Evolutionary conservation across 2,113 vertebrate genomes (phyloP).

Genomic region (Ceyx margarethae): DNA sequence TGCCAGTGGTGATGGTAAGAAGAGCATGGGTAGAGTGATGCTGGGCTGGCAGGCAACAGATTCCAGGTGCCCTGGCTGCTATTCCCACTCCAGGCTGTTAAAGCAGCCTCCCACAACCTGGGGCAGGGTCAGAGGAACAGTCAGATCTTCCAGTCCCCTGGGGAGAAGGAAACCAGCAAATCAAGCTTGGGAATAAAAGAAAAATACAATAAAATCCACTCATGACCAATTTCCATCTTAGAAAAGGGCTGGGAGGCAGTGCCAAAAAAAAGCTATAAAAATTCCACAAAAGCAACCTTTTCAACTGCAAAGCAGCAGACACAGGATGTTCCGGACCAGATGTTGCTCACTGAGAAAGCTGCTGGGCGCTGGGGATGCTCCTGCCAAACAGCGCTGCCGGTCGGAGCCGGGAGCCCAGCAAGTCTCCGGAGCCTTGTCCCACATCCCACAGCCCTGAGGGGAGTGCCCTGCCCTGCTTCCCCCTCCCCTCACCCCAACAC

Average conservation of each 20-base stretch:
- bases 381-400: neutral
- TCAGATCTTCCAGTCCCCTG: neutral
- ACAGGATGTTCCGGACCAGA: conserved; percentile 19
- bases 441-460: fast-evolving
- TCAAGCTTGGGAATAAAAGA: conserved; percentile 7
- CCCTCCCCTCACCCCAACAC: neutral
- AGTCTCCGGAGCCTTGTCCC: neutral
- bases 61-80: neutral
- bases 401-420: neutral
- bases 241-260: neutral
- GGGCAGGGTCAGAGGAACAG: neutral
- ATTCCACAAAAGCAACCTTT: conserved; percentile 58
- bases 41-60: neutral
- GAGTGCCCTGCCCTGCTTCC: neutral
- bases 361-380: fast-evolving
- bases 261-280: conserved; percentile 64
- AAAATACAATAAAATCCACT: conserved; percentile 13
- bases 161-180: neutral
- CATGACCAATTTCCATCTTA: conserved; percentile 34
- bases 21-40: neutral
- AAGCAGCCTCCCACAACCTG: neutral
- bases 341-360: conserved; percentile 11
- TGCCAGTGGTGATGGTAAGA: neutral
- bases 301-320: neutral
- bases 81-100: neutral